phyloP scores from a whole-genome alignment of 2,888 invertebrate species.

The Nyleta sp. region DNA sequence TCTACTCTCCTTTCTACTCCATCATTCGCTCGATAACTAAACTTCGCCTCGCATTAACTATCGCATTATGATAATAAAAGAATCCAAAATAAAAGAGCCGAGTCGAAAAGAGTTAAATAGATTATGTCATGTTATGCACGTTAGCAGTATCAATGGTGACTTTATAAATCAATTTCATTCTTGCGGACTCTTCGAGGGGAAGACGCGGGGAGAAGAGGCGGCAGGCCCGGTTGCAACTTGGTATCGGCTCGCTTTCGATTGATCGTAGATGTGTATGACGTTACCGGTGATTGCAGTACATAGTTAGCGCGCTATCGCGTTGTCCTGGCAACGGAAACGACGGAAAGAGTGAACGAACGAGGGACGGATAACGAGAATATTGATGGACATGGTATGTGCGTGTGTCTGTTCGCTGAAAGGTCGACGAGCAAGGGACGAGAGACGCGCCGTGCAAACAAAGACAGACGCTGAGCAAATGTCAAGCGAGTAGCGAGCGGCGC shows the following conservation, averaged over 20 bases:
- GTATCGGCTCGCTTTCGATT: slow-evolving; percentile 57
- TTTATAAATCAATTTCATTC: slow-evolving; percentile 61
- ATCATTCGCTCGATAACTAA: no score
- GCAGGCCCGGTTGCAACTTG: slow-evolving; percentile 22
- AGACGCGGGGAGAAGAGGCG: not conserved
- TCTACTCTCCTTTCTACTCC: no score
- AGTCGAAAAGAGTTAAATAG: slow-evolving; percentile 42
- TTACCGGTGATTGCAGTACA: slow-evolving; percentile 61
- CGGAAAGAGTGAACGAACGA: slow-evolving; percentile 65
- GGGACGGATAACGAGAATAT: slow-evolving; percentile 61
- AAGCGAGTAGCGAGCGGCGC: slow-evolving; percentile 27
- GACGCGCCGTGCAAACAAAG: slow-evolving; percentile 33
- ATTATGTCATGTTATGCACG: slow-evolving; percentile 57
- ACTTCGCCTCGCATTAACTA: no score
- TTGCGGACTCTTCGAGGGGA: not conserved
- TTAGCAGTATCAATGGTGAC: slow-evolving; percentile 53
- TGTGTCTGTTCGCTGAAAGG: slow-evolving; percentile 59
- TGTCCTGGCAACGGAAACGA: slow-evolving; percentile 65
- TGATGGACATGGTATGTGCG: slow-evolving; percentile 60
- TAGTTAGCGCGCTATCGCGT: slow-evolving; percentile 64
- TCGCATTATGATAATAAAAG: no score
- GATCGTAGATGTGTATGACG: slow-evolving; percentile 60
- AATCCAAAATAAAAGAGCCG: slow-evolving; percentile 10
- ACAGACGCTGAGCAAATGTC: slow-evolving; percentile 50
- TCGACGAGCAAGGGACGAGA: slow-evolving; percentile 52